phyloP scores from a whole-genome alignment of 2,113 vertebrate species.

The Pipa parva region DNA sequence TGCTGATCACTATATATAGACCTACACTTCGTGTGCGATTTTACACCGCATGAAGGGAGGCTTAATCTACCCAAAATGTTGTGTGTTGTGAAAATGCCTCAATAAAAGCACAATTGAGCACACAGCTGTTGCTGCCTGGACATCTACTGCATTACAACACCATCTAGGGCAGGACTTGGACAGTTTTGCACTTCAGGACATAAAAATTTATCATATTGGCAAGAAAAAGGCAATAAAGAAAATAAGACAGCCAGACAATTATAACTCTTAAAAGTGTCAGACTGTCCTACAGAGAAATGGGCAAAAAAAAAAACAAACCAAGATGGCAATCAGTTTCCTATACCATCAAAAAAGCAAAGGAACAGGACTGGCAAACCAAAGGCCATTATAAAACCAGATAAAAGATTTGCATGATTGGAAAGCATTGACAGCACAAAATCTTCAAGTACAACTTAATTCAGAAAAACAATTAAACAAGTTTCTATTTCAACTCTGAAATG shows the following conservation, averaged over 20 bases:
- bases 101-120: too few relatives aligned
- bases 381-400: background rate
- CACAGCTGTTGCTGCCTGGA: too few relatives aligned
- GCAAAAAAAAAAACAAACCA: background rate
- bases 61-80: too few relatives aligned
- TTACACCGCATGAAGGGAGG: too few relatives aligned
- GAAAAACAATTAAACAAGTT: background rate
- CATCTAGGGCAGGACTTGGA: background rate
- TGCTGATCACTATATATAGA: too few relatives aligned
- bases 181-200: background rate
- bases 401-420: background rate
- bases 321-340: background rate
- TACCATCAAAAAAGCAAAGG: background rate
- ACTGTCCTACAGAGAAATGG: background rate
- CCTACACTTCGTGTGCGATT: too few relatives aligned
- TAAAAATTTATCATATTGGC: background rate
- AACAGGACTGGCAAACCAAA: background rate
- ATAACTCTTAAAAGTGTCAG: background rate
- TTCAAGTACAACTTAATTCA: background rate
- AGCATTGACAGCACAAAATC: background rate
- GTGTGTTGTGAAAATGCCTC: too few relatives aligned
- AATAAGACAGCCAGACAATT: background rate
- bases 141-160: background rate
- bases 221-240: background rate
- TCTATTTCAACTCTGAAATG: constrained; percentile 2